Percentiles rank a stretch among this genome's conserved stretches.
Evolutionary conservation across 2,113 vertebrate genomes (phyloP).

Genomic region (Podarcis muralis): DNA sequence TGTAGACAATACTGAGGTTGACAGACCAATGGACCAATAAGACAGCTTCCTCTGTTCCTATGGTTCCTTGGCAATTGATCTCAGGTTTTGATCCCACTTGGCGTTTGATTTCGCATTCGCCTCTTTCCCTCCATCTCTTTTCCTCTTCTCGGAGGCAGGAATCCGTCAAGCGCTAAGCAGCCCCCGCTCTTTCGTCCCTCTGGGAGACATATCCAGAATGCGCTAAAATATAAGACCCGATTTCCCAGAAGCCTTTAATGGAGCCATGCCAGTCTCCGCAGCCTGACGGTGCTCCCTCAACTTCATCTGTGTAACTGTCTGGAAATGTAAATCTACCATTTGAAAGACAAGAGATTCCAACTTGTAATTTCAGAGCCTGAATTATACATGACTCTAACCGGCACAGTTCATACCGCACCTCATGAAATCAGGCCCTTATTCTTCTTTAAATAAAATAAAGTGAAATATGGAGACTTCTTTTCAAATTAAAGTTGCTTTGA

Average conservation of each 20-base stretch:
- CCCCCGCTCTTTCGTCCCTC: too few relatives aligned
- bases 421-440: not conserved
- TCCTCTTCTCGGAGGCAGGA: too few relatives aligned
- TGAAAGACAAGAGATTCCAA: not conserved
- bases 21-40: too few relatives aligned
- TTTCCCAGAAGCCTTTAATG: not conserved
- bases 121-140: too few relatives aligned
- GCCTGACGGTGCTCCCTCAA: not conserved
- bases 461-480: not conserved
- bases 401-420: not conserved
- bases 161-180: too few relatives aligned
- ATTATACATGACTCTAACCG: slow-evolving; percentile 15
- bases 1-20: too few relatives aligned
- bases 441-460: not conserved
- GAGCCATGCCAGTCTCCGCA: not conserved
- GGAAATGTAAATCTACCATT: slow-evolving; percentile 1
- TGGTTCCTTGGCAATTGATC: too few relatives aligned
- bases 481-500: slow-evolving; percentile 14
- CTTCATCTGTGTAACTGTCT: not conserved
- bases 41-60: too few relatives aligned
- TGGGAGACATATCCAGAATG: not conserved
- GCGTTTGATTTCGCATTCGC: too few relatives aligned
- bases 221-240: not conserved
- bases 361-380: slow-evolving; percentile 15
- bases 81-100: too few relatives aligned